Percentiles rank a stretch among this genome's conserved stretches.
phyloP scores from a whole-genome alignment of 2,888 invertebrate species.

The Hofmannophila pseudospretella region DNA sequence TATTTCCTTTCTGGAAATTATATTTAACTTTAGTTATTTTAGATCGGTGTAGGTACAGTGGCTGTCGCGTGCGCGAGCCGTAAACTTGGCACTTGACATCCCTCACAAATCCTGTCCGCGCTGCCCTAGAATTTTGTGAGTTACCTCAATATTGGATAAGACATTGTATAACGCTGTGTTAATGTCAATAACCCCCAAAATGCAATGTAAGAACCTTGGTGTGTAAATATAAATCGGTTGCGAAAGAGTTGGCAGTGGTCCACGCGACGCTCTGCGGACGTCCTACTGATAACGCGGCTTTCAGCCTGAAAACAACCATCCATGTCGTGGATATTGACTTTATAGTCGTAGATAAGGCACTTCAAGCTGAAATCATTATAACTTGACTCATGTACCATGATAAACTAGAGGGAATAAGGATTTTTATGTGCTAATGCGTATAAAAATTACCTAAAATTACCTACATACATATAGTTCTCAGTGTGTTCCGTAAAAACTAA shows the following conservation, averaged over 20 bases:
- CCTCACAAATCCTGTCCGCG: slow-evolving; percentile 32
- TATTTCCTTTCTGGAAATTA: slow-evolving; percentile 26
- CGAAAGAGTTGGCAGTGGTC: slow-evolving; percentile 68
- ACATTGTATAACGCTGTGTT: slow-evolving; percentile 53
- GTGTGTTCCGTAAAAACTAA: too few relatives aligned
- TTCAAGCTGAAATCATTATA: too few relatives aligned
- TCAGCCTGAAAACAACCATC: slow-evolving; percentile 22
- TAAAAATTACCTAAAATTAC: too few relatives aligned
- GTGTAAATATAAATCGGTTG: slow-evolving; percentile 62
- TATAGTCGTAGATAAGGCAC: slow-evolving; percentile 6
- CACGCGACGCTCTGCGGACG: slow-evolving; percentile 36
- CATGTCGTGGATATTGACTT: slow-evolving; percentile 3
- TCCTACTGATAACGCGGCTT: slow-evolving; percentile 44
- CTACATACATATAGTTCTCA: too few relatives aligned
- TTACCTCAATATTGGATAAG: slow-evolving; percentile 45
- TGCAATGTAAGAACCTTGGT: slow-evolving; percentile 68
- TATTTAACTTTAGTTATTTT: slow-evolving; percentile 60
- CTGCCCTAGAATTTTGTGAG: slow-evolving; percentile 32
- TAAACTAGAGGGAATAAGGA: too few relatives aligned
- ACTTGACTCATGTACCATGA: too few relatives aligned
- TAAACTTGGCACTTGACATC: slow-evolving; percentile 63
- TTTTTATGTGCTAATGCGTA: too few relatives aligned
- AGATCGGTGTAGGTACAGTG: slow-evolving; percentile 32
- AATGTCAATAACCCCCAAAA: slow-evolving; percentile 76
- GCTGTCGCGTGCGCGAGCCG: slow-evolving; percentile 26